Percentiles rank a stretch among this genome's conserved stretches.
phyloP scores from a whole-genome alignment of 1,140 invertebrate species.

The Geopemphigus sp. region DNA sequence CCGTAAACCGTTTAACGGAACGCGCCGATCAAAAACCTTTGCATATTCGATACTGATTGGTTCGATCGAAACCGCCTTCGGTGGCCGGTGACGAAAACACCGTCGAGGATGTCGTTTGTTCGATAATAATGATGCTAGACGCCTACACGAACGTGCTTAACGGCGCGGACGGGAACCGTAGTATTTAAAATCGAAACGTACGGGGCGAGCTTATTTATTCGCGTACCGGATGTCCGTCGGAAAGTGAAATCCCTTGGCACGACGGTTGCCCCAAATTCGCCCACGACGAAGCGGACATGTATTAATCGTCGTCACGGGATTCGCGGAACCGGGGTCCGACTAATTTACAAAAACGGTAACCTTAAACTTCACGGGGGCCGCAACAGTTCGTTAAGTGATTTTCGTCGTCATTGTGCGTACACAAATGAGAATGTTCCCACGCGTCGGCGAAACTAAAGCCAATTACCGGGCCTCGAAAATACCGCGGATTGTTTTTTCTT shows the following conservation, averaged over 20 bases:
- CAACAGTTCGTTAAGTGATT: constrained; percentile 44
- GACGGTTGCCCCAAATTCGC: constrained; percentile 26
- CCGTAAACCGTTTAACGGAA: no score
- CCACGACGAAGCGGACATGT: background rate
- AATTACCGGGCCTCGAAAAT: constrained; percentile 45
- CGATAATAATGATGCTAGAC: no score
- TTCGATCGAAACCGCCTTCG: no score
- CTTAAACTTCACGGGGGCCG: constrained; percentile 37
- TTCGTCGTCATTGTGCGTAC: constrained; percentile 48
- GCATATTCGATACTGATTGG: no score
- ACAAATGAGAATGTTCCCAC: constrained; percentile 49
- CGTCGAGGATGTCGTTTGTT: no score
- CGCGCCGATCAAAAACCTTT: no score
- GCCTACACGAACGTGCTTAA: no score
- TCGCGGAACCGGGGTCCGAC: background rate
- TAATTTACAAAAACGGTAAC: constrained; percentile 31
- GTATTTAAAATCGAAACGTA: no score
- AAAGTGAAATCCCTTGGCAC: constrained; percentile 19
- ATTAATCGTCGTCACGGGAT: constrained; percentile 23
- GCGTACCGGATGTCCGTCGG: constrained; percentile 18
- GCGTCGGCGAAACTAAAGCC: constrained; percentile 49
- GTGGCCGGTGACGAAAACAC: no score
- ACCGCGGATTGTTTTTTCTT: constrained; percentile 34
- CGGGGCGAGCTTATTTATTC: no score
- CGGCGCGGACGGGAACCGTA: no score